These are phyloP conservation scores for Rhagonycha fulva DNA, from an alignment of 2,888 invertebrate genomes.

Conservation along the genomic window DNA sequence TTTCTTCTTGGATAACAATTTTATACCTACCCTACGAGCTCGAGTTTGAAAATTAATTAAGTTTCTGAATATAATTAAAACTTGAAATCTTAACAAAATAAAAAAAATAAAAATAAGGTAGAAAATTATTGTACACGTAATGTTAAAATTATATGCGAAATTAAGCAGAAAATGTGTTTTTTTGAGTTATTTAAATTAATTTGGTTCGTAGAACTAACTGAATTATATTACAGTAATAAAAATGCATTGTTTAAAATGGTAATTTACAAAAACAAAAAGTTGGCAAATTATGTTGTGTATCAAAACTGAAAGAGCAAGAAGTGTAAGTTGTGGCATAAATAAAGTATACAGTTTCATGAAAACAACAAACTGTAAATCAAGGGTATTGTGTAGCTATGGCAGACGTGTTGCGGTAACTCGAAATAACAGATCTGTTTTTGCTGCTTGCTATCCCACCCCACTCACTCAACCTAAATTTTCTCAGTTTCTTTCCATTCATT, in stretches of 20 bases:
- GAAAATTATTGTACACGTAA: background rate
- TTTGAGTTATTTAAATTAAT: background rate
- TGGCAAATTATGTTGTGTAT: slow-evolving; percentile 7
- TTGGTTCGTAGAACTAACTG: background rate
- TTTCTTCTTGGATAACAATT: background rate
- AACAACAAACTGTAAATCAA: slow-evolving; percentile 23
- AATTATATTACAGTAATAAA: background rate
- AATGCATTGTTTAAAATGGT: slow-evolving; percentile 1
- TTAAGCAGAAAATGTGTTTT: background rate
- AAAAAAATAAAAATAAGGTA: background rate
- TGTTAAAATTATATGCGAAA: background rate
- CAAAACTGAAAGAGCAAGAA: slow-evolving; percentile 15
- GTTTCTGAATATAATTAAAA: background rate
- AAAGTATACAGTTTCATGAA: slow-evolving; percentile 18
- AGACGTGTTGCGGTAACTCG: slow-evolving; percentile 19
- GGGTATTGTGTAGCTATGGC: slow-evolving; percentile 12
- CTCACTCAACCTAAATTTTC: slow-evolving; percentile 14
- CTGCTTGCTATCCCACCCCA: slow-evolving; percentile 5
- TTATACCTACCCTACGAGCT: background rate
- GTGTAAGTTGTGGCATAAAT: slow-evolving; percentile 16
- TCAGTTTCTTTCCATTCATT: slow-evolving; percentile 12
- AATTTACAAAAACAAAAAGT: background rate
- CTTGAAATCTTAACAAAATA: background rate
- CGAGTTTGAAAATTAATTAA: background rate
- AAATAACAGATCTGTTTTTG: slow-evolving; percentile 18